Evolutionary conservation across 2,888 invertebrate species (phyloP), one percentile per base, ranked within the genome.

Genomic region (Zaprionus bogoriensis): DNA sequence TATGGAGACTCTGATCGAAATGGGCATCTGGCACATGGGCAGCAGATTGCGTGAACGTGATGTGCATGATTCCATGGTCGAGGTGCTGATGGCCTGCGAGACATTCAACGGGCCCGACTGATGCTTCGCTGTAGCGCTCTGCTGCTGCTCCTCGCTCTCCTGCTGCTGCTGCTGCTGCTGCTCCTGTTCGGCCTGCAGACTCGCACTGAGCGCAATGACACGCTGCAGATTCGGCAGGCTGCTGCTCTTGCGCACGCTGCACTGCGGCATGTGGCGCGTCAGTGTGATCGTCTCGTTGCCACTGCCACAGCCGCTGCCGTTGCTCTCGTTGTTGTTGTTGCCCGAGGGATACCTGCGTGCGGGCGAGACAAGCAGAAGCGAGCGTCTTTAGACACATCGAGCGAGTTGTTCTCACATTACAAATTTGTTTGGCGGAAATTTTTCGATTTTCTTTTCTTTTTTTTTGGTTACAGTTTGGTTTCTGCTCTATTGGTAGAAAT

Each of bases 151-250:
- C 12, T 25, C 19, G 54, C 77, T 79, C 1, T 47, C 23, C 4
- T 45, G 6, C 12, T 22, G 12, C n/a, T 32, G 30, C 17, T 50
- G 32, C 4, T 52, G 23, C 12, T 83, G 63, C 55, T 87, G 83
- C 42, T 73, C 71, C n/a, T 41, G 39, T 1, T 36, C 32, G 12
- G 27, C 10, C 12, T 50, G 44, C 69, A 69, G 19, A 54, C 61
- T 65, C 36, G 52, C 67, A 27, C 63, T 54, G 47, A 68, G 27
- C 20, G 53, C 19, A 2, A 58, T 42, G 14, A 63, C 73, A 46
- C 68, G 61, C 41, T 93, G 91, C 63, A 95, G 92, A 91, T 96
- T 95, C 68, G 96, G 96, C 92, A 96, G 92, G 91, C 96, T 96
- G 91, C 94, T 95, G 91, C 96, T 95, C 92, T 95, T 95, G 62